Base-by-base conservation (phyloP, 2,888 invertebrate genomes). In the Netelia inedita region DNA sequence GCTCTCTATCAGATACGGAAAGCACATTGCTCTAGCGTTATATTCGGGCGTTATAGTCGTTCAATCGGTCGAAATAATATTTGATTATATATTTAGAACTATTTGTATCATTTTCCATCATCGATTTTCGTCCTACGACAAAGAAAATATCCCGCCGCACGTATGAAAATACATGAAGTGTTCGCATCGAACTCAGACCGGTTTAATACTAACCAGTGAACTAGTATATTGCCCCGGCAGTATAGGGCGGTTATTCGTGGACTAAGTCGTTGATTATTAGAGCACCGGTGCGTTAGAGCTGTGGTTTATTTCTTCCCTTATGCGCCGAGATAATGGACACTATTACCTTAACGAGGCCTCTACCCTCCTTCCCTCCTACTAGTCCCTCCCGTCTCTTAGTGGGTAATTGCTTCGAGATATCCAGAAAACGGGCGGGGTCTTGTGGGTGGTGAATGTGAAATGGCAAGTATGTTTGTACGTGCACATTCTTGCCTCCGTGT, bases 321-420 rank as follows among this genome's bases (percentile, higher is more conserved):
- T 91, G 89, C 88, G 83, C 89, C 83, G 88, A 91, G 92, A 92
- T 92, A 93, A 93, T 92, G 92, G 92, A 91, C 92, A 92, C 93
- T 91, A 92, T 93, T 93, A 93, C 91, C 92, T 92, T 91, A 93
- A 92, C 91, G 92, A 93, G 92, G 88, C 79, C 65, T 79, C 73
- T 28, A 71, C 89, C 88, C 90, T 46, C 73, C 68, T 53, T 35
- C 35, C 35, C 35, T 6, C 35, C 35, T 35, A 0, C 35, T 6
- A 35, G 35, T 35, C 65, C 19, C 89, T 87, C 89, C 89, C 91
- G 92, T 92, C 91, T 91, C 92, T 92, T 92, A 92, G 91, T 90
- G 90, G 89, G 91, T 92, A 93, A 93, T 92, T 92, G 93, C 92
- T 91, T 91, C 89, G 91, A 92, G 92, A 93, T 92, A 93, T 92